Conservation (phyloP, 2,797 vertebrate species). For the Tinamus major region DNA sequence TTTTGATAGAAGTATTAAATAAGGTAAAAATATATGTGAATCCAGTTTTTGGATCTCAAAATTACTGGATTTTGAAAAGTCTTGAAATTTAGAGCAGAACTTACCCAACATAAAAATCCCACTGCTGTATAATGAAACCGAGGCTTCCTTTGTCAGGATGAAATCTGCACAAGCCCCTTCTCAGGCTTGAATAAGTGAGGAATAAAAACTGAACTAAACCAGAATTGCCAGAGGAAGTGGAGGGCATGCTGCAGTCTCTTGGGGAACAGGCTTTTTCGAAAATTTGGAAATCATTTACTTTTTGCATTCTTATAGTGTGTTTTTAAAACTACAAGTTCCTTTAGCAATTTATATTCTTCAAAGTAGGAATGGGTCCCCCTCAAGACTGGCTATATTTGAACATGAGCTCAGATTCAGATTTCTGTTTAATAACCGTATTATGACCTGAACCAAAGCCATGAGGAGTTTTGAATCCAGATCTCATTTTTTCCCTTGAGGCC, state of each 20-base stretch:
- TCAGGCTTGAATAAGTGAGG: neutral
- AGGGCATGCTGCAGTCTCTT: neutral
- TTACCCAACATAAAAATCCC: neutral
- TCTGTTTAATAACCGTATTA: constrained; percentile 9
- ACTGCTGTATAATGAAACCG: neutral
- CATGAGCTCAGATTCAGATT: constrained; percentile 16
- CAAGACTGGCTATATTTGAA: neutral
- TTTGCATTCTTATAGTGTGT: neutral
- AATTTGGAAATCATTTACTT: neutral
- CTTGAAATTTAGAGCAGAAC: neutral
- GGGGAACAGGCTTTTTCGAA: neutral
- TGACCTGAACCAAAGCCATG: constrained; percentile 3
- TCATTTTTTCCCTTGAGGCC: neutral
- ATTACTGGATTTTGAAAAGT: neutral
- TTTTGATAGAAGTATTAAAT: neutral
- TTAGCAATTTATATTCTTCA: neutral
- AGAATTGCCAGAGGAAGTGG: neutral
- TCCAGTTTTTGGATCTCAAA: neutral
- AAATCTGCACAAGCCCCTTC: neutral
- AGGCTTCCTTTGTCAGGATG: neutral
- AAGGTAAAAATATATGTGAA: neutral
- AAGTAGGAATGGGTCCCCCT: neutral
- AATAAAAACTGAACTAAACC: neutral
- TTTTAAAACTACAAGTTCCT: neutral
- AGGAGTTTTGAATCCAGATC: constrained; percentile 2